Conservation (phyloP, 2,113 vertebrate genomes). For the Mystacornis crossleyi region DNA sequence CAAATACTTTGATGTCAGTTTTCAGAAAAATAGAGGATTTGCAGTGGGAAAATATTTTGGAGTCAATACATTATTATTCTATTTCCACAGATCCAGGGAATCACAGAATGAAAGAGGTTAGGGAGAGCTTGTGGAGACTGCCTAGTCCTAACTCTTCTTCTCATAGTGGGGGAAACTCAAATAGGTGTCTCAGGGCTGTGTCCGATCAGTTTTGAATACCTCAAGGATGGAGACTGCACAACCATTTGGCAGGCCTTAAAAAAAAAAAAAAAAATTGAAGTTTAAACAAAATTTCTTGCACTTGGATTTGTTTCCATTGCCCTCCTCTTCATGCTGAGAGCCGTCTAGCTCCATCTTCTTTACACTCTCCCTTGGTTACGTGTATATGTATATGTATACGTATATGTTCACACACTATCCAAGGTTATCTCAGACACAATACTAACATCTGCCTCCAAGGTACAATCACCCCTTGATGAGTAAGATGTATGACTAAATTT, state of each 20-base stretch:
- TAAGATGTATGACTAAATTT: not conserved
- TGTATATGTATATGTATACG: too few relatives aligned
- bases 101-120: not conserved
- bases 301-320: not conserved
- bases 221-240: not conserved
- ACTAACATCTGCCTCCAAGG: not conserved
- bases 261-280: not conserved
- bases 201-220: not conserved
- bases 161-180: fast-evolving
- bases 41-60: not conserved
- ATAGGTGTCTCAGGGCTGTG: not conserved
- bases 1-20: not conserved
- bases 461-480: too few relatives aligned
- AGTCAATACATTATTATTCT: not conserved
- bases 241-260: not conserved
- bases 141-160: not conserved
- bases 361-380: not conserved
- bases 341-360: not conserved
- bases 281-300: not conserved
- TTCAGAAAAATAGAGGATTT: not conserved
- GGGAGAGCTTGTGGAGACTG: fast-evolving
- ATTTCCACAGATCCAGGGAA: not conserved
- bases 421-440: not conserved
- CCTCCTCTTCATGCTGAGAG: not conserved
- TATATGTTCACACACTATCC: not conserved